Percentiles rank a stretch among this genome's conserved stretches.
These are phyloP conservation scores for Hemicrepidius hirtus DNA, from an alignment of 2,888 invertebrate genomes.

Conservation along the genomic window DNA sequence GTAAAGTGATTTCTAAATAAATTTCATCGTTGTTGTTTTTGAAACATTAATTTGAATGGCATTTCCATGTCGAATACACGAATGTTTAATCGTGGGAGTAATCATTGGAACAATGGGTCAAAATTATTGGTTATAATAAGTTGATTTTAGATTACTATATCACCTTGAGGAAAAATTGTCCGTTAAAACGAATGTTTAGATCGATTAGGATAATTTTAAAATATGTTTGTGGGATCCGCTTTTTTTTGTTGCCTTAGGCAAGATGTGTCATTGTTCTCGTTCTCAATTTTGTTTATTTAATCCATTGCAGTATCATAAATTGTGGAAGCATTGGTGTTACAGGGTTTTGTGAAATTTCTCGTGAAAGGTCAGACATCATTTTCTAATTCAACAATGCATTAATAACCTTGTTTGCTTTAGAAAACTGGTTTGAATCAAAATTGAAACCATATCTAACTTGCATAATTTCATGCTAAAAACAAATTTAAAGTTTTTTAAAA, in stretches of 20 bases:
- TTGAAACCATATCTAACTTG: too few species aligned
- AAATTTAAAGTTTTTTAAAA: too few species aligned
- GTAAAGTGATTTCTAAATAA: slow-evolving; percentile 5
- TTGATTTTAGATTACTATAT: slow-evolving; percentile 28
- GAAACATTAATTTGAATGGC: slow-evolving; percentile 26
- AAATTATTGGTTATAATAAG: slow-evolving; percentile 32
- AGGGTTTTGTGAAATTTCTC: neutral
- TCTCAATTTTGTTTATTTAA: neutral
- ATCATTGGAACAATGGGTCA: slow-evolving; percentile 26
- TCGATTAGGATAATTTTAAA: slow-evolving; percentile 5
- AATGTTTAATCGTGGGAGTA: slow-evolving; percentile 29
- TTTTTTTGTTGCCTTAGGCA: neutral
- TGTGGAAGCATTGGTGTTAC: neutral
- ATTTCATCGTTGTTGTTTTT: slow-evolving; percentile 15
- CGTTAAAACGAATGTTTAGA: slow-evolving; percentile 2
- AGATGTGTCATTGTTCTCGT: neutral
- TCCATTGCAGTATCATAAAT: neutral
- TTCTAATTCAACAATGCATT: neutral
- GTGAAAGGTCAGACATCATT: slow-evolving; percentile 11
- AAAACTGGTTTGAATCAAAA: neutral
- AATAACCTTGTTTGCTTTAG: neutral
- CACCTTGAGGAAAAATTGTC: slow-evolving; percentile 28
- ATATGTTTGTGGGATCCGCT: neutral
- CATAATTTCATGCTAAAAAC: too few species aligned
- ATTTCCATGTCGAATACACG: slow-evolving; percentile 20